Evolutionary conservation across 2,113 vertebrate genomes (phyloP).

Genomic region (Perognathus longimembris): DNA sequence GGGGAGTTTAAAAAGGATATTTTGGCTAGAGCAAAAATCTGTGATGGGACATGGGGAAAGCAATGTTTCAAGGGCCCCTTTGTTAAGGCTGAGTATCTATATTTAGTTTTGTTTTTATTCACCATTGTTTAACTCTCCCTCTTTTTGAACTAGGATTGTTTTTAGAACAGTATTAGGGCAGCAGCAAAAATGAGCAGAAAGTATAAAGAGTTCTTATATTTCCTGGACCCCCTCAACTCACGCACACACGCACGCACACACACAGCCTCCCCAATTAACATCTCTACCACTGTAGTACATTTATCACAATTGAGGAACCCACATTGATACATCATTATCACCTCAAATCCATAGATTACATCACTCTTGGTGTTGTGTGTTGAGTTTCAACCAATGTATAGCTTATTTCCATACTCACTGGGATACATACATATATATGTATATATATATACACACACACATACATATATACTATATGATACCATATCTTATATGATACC

Average conservation of each 20-base stretch:
- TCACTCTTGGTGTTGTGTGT: background rate
- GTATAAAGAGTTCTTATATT: background rate
- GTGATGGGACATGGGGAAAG: background rate
- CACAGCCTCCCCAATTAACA: too few relatives aligned
- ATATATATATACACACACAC: too few relatives aligned
- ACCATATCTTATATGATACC: too few relatives aligned
- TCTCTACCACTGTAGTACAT: too few relatives aligned
- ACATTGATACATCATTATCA: background rate
- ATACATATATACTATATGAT: too few relatives aligned
- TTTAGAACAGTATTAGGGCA: background rate
- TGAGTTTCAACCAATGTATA: background rate
- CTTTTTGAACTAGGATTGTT: background rate
- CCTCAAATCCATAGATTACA: background rate
- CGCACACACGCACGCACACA: background rate
- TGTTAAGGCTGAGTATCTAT: background rate
- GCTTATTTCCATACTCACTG: too few relatives aligned
- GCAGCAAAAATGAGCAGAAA: constrained; percentile 13
- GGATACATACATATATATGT: background rate
- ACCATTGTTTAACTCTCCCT: background rate
- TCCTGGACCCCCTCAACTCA: background rate
- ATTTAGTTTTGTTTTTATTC: background rate
- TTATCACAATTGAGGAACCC: background rate
- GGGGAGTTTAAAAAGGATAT: background rate
- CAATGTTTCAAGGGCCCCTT: background rate
- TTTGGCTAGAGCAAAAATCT: background rate